A percentile compares a stretch with the other conserved stretches of the same genome.
phyloP scores from a whole-genome alignment of 2,113 vertebrate genomes.

The Tapirus terrestris region DNA sequence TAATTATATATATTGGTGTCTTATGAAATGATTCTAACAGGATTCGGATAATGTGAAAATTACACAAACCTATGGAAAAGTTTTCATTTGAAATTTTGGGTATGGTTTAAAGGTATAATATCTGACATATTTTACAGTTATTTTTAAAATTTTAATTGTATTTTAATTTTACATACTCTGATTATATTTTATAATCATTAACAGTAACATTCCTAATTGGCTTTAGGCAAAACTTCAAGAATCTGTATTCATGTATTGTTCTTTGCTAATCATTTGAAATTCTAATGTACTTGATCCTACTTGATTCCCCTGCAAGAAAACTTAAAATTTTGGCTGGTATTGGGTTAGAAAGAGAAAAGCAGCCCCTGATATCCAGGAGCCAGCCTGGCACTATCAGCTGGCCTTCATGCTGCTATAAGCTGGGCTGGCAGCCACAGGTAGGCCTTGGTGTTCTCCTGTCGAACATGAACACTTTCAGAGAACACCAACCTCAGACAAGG shows the following conservation, averaged over 20 bases:
- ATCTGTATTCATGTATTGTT: neutral
- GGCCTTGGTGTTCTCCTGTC: neutral
- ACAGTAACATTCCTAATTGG: slow-evolving; percentile 17
- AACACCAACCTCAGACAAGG: neutral
- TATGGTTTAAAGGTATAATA: slow-evolving; percentile 39
- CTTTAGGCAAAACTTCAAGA: slow-evolving; percentile 34
- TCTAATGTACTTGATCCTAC: neutral
- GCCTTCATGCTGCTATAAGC: neutral
- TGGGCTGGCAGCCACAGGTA: neutral
- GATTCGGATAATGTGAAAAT: slow-evolving; percentile 45
- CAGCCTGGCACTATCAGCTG: neutral
- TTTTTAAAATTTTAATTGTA: slow-evolving; percentile 7
- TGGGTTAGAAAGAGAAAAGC: slow-evolving; percentile 25
- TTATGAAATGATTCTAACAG: neutral
- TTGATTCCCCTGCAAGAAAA: slow-evolving; percentile 7
- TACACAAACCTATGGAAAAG: neutral
- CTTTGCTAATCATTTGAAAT: slow-evolving; percentile 23
- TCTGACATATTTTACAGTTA: neutral
- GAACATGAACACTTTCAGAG: slow-evolving; percentile 12
- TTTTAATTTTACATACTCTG: slow-evolving; percentile 40
- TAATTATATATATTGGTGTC: slow-evolving; percentile 31
- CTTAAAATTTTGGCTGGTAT: neutral
- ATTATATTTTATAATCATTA: slow-evolving; percentile 13
- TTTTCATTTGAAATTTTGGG: slow-evolving; percentile 32
- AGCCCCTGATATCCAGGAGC: neutral